Conservation (phyloP, 2,797 vertebrate species). For the Chanos chanos region DNA sequence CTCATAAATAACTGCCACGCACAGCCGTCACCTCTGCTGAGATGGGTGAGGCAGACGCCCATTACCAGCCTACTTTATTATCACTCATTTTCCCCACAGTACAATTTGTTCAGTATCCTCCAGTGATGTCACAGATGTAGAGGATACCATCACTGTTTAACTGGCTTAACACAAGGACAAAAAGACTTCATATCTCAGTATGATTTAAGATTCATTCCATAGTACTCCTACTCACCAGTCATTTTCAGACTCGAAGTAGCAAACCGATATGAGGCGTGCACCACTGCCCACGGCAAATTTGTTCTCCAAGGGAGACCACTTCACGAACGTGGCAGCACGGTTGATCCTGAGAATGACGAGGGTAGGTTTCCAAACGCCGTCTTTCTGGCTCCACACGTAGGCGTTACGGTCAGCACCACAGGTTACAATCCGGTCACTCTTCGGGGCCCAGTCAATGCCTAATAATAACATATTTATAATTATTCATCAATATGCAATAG, state of each 20-base stretch:
- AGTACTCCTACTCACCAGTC: constrained; percentile 81
- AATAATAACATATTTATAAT: too few relatives aligned
- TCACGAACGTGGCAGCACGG: constrained; percentile 94
- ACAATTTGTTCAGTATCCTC: too few relatives aligned
- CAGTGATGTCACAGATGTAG: too few relatives aligned
- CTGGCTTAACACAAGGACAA: too few relatives aligned
- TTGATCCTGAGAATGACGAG: constrained; percentile 97
- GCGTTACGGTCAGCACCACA: constrained; percentile 96
- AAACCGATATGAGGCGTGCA: constrained; percentile 95
- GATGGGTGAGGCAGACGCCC: too few relatives aligned
- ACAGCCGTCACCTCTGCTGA: too few relatives aligned
- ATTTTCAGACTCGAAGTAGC: constrained; percentile 98
- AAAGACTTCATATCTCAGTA: too few relatives aligned
- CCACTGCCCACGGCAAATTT: constrained; percentile 98
- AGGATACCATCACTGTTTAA: too few relatives aligned
- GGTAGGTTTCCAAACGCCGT: constrained; percentile 95
- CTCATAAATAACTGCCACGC: too few relatives aligned
- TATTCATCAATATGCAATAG: neutral
- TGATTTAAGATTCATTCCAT: neutral
- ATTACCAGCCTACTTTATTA: too few relatives aligned
- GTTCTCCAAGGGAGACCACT: constrained; percentile 97
- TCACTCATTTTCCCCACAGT: too few relatives aligned
- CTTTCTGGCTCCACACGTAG: constrained; percentile 98
- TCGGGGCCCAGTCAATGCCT: constrained; percentile 99
- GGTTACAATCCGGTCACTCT: constrained; percentile 97